A percentile compares a stretch with the other conserved stretches of the same genome.
These are phyloP conservation scores for Caenorhabditis japonica DNA, from an alignment of 2,888 invertebrate genomes.

Conservation along the genomic window DNA sequence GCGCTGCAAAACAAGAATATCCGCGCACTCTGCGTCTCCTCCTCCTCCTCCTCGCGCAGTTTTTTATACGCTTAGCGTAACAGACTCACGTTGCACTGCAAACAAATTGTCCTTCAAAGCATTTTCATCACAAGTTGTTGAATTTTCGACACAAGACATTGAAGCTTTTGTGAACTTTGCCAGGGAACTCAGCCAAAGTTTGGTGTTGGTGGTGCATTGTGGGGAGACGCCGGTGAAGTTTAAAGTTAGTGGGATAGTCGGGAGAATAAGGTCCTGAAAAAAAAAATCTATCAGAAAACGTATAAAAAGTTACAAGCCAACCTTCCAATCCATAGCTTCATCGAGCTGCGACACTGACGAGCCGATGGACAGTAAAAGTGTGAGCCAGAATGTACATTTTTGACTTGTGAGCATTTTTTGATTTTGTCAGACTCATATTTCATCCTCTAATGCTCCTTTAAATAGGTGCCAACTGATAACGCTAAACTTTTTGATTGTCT, in stretches of 20 bases:
- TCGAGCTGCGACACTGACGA: no score
- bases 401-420: no score
- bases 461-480: conserved; percentile 29
- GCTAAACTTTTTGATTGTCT: no score
- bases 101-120: conserved; percentile 20
- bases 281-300: not conserved
- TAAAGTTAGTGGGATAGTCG: conserved; percentile 3
- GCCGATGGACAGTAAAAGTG: no score
- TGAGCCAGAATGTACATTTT: no score
- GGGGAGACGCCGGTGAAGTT: conserved; percentile 36
- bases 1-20: no score
- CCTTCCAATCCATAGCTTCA: conserved; percentile 38
- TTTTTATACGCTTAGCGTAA: not conserved
- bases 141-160: conserved; percentile 6
- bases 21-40: no score
- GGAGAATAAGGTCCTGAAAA: conserved; percentile 21
- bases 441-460: not conserved
- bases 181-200: conserved; percentile 27
- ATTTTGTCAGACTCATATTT: not conserved
- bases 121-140: conserved; percentile 22
- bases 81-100: conserved; percentile 27
- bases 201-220: conserved; percentile 27
- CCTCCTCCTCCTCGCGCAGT: no score
- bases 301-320: not conserved
- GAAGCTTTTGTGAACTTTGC: conserved; percentile 8